These are phyloP conservation scores for Halcyon malimbica DNA, from an alignment of 2,113 vertebrate genomes.

Conservation along the genomic window DNA sequence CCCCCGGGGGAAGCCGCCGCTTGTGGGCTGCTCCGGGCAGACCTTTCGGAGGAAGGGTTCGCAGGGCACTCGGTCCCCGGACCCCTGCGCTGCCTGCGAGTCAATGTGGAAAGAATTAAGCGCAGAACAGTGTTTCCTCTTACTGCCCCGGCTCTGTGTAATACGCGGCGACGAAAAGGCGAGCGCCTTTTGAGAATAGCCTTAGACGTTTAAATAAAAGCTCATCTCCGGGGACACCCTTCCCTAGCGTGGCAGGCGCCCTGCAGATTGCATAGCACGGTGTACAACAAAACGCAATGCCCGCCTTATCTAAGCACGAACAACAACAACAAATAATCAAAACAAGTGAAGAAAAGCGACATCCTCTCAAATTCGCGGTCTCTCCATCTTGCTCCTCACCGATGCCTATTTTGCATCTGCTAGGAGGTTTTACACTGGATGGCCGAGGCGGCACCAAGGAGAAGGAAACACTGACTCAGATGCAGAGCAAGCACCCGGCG, in stretches of 20 bases:
- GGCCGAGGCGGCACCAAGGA: conserved; percentile 12
- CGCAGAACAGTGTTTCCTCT: not conserved
- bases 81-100: not conserved
- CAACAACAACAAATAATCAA: not conserved
- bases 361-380: not conserved
- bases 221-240: not conserved
- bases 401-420: conserved; percentile 40
- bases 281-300: not conserved
- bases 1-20: not conserved
- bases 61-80: not conserved
- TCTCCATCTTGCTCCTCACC: conserved; percentile 18
- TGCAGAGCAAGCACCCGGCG: not conserved
- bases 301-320: not conserved
- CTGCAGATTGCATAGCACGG: not conserved
- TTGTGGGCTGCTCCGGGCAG: not conserved
- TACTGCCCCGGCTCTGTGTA: not conserved
- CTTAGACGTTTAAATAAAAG: conserved; percentile 34
- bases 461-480: conserved; percentile 1
- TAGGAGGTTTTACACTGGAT: conserved; percentile 9
- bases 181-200: conserved; percentile 31
- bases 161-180: not conserved
- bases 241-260: not conserved
- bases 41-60: not conserved
- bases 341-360: not conserved
- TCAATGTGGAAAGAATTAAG: conserved; percentile 16